These are phyloP conservation scores for Psylliodes chrysocephalus DNA, from an alignment of 2,888 invertebrate species.

Conservation along the genomic window DNA sequence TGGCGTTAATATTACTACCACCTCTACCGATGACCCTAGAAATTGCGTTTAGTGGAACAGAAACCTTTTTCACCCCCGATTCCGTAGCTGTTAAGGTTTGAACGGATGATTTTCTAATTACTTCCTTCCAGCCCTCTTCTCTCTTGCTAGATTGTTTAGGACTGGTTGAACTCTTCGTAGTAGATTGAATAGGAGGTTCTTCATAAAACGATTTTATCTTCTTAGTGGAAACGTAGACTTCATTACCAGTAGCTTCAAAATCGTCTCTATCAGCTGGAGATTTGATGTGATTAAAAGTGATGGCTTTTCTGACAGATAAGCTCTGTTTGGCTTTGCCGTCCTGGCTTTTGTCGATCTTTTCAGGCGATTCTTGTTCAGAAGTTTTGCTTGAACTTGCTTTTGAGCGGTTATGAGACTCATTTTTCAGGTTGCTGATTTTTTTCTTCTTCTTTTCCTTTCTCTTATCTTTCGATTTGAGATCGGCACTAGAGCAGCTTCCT, in stretches of 20 bases:
- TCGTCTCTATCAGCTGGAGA: constrained; percentile 80
- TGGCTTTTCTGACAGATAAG: constrained; percentile 63
- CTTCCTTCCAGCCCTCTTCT: constrained; percentile 98
- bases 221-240: constrained; percentile 66
- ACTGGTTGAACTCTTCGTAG: constrained; percentile 66
- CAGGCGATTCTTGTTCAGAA: constrained; percentile 35
- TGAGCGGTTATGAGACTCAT: constrained; percentile 38
- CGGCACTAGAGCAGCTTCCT: constrained; percentile 88
- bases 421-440: constrained; percentile 42
- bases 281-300: constrained; percentile 76
- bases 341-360: constrained; percentile 42
- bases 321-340: constrained; percentile 39
- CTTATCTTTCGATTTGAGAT: constrained; percentile 75
- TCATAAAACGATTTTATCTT: constrained; percentile 58
- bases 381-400: constrained; percentile 52
- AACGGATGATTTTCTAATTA: constrained; percentile 64
- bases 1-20: constrained; percentile 98
- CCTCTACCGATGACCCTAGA: constrained; percentile 97
- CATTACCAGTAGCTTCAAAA: constrained; percentile 77
- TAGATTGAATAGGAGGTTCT: constrained; percentile 34
- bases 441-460: constrained; percentile 75
- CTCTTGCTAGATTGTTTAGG: constrained; percentile 76
- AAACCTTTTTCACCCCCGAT: constrained; percentile 86
- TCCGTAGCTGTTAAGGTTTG: constrained; percentile 63
- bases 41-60: constrained; percentile 93